A percentile compares a stretch with the other conserved stretches of the same genome.
Conservation (phyloP, 2,797 vertebrate species). For the Scleropages formosus region DNA sequence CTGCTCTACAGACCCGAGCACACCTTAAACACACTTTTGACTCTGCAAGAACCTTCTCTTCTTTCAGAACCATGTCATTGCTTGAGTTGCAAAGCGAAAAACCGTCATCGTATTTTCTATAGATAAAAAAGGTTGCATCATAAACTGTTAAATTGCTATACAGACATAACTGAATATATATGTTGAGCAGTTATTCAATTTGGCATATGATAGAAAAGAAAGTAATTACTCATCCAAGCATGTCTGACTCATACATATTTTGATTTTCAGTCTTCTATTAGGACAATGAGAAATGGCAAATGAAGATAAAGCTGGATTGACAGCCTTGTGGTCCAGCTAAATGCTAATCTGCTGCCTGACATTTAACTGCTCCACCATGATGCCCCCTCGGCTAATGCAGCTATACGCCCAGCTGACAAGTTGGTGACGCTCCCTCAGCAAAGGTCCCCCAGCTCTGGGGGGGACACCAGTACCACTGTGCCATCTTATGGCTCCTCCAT, state of each 20-base stretch:
- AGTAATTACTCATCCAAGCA: conserved; percentile 27
- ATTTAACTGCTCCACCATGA: conserved; percentile 30
- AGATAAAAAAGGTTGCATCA: too few species aligned
- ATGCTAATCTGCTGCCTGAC: conserved; percentile 33
- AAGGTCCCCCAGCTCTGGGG: conserved; percentile 17
- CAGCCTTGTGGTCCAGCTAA: conserved; percentile 29
- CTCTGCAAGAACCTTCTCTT: too few species aligned
- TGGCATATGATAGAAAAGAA: conserved; percentile 28
- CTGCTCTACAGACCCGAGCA: too few species aligned
- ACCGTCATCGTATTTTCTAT: too few species aligned
- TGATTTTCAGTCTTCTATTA: conserved; percentile 32
- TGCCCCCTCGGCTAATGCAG: conserved; percentile 25
- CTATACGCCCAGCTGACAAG: conserved; percentile 25
- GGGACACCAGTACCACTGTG: not conserved
- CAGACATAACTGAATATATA: not conserved
- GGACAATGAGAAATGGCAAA: conserved; percentile 32
- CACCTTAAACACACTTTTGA: too few species aligned
- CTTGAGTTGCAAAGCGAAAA: too few species aligned
- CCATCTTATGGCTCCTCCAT: not conserved
- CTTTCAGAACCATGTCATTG: too few species aligned
- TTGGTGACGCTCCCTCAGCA: not conserved
- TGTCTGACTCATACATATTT: conserved; percentile 27
- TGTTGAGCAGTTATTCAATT: conserved; percentile 23
- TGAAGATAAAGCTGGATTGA: conserved; percentile 29
- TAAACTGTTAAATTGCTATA: not conserved